Evolutionary conservation across 2,888 invertebrate species (phyloP), one percentile per base, ranked within the genome.

Genomic region (Cataglyphis altisquamis): DNA sequence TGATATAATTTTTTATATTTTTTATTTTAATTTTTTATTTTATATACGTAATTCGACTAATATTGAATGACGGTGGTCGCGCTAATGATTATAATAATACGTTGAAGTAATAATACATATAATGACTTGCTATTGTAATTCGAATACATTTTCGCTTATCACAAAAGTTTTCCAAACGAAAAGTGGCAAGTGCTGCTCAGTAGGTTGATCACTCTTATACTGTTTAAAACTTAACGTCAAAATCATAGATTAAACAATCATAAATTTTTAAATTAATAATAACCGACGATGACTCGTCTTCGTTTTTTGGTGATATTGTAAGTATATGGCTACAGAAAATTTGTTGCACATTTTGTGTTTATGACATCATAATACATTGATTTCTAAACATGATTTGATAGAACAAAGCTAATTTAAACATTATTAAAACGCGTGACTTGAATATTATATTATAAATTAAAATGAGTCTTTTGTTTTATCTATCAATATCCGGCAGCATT

Each of bases 101-200:
- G 3, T 8, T 32, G 1, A 68, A 21, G 21, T 18, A 6, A 39
- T 21, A 21, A 25, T 25, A 1, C 21, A 52, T 8, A 45, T 25
- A 55, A 70, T 55, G 18, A 48, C 32, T 8, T n/a, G 8, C 36
- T 25, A 52, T 39, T 36, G 8, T 64, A 75, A 75, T 39, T 39
- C 6, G 3, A 75, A 52, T 32, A 64, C 9, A 12, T 8, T 48
- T 64, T 64, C 6, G 25, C 52, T 64, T 75, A 21, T 75, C 52
- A 36, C 25, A 4, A 52, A 62, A 32, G 52, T 39, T 36, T 52
- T 25, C 18, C 4, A 18, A 8, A 29, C 8, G 12, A 2, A 32
- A 74, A 63, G 0, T 21, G 0, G 1, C 15, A 29, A 25, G 1
- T 32, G 25, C 0, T 18, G 1, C 18, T 64, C 48, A 75, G 64